These are phyloP conservation scores for Acleris holmiana DNA, from an alignment of 2,888 invertebrate species.

Conservation along the genomic window DNA sequence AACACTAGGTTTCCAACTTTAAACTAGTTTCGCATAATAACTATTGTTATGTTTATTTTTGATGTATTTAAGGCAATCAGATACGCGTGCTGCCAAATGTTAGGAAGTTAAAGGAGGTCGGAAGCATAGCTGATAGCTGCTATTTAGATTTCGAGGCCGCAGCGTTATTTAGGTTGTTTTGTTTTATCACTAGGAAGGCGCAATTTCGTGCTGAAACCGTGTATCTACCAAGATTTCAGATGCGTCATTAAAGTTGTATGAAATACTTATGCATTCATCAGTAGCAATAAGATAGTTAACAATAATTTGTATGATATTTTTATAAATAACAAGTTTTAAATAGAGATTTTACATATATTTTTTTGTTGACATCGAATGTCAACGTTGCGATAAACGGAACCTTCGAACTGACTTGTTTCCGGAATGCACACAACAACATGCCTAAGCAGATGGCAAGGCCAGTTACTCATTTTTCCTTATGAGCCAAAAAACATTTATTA, in stretches of 20 bases:
- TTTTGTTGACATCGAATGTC: no score
- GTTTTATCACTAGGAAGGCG: conserved; percentile 82
- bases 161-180: conserved; percentile 81
- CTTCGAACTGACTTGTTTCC: no score
- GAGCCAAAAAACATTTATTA: no score
- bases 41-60: conserved; percentile 12
- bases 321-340: no score
- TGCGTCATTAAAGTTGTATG: conserved; percentile 47
- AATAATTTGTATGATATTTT: no score
- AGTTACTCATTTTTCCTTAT: no score
- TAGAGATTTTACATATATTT: no score
- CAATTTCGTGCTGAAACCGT: conserved; percentile 65
- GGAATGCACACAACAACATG: no score
- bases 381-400: no score
- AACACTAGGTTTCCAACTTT: no score
- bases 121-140: conserved; percentile 77
- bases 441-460: no score
- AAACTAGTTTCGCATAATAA: not conserved
- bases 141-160: conserved; percentile 82
- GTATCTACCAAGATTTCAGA: conserved; percentile 59
- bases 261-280: not conserved
- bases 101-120: conserved; percentile 80
- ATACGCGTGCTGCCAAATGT: conserved; percentile 57
- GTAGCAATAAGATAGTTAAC: not conserved
- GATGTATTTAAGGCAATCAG: conserved; percentile 42